Conservation (phyloP, 2,113 vertebrate genomes). For the Scolopax mira region DNA sequence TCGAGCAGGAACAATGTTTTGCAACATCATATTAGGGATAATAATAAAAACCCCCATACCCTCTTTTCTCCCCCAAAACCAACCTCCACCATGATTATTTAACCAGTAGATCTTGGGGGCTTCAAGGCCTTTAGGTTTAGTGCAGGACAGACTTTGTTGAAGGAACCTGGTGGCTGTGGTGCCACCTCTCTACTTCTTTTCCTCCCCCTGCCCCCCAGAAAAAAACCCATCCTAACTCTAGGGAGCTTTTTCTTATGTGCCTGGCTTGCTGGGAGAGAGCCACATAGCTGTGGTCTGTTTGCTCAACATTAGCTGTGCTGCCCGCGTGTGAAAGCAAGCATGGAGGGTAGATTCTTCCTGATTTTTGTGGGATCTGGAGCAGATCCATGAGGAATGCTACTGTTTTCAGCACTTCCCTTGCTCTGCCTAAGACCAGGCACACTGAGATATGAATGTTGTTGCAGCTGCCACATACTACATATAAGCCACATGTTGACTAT, state of each 20-base stretch:
- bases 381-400: constrained; percentile 48
- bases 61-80: accelerated
- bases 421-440: constrained; percentile 32
- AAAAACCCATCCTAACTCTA: background rate
- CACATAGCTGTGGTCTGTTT: constrained; percentile 36
- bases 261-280: background rate
- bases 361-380: constrained; percentile 59
- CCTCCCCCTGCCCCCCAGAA: accelerated
- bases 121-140: background rate
- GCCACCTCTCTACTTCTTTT: background rate
- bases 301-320: constrained; percentile 8
- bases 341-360: constrained; percentile 4
- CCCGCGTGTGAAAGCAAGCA: constrained; percentile 21
- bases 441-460: constrained; percentile 46
- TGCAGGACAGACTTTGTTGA: background rate
- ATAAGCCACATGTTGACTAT: constrained; percentile 29
- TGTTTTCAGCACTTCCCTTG: constrained; percentile 54
- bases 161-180: background rate
- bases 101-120: background rate
- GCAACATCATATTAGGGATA: background rate
- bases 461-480: constrained; percentile 28
- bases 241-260: background rate
- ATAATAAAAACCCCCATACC: background rate
- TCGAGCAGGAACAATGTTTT: background rate
- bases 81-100: background rate